Percentiles rank a stretch among this genome's conserved stretches.
These are phyloP conservation scores for Selenia dentaria DNA, from an alignment of 2,888 invertebrate species.

Conservation along the genomic window DNA sequence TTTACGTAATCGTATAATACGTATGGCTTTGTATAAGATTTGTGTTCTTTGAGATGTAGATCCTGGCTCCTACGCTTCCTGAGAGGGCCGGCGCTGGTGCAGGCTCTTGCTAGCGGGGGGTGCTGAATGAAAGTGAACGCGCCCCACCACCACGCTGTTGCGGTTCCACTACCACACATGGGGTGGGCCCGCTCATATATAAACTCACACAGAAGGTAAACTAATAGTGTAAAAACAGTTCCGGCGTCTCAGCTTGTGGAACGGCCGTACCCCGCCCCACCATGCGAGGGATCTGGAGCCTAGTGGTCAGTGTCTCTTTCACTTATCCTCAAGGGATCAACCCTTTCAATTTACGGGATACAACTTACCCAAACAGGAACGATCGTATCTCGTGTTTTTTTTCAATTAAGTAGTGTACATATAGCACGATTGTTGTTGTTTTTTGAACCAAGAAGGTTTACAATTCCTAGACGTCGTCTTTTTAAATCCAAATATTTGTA, in stretches of 20 bases:
- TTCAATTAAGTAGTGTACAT: too few relatives aligned
- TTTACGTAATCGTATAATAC: constrained; percentile 6
- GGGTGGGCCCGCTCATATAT: constrained; percentile 70
- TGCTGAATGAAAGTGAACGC: constrained; percentile 63
- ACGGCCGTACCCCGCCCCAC: constrained; percentile 71
- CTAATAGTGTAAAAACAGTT: constrained; percentile 72
- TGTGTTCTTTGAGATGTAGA: background rate
- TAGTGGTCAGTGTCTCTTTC: constrained; percentile 80
- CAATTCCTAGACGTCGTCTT: too few relatives aligned
- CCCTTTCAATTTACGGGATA: background rate
- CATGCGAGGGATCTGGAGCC: constrained; percentile 86
- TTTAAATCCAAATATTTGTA: too few relatives aligned
- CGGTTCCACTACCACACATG: constrained; percentile 28
- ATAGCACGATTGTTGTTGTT: too few relatives aligned
- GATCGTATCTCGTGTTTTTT: too few relatives aligned
- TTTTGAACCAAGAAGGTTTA: too few relatives aligned
- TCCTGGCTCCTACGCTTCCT: constrained; percentile 44
- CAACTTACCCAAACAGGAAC: too few relatives aligned
- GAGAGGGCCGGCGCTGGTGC: constrained; percentile 10
- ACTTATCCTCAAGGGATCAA: background rate
- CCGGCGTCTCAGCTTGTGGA: constrained; percentile 66
- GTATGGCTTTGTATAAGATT: background rate
- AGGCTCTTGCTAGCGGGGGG: constrained; percentile 34
- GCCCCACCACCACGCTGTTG: constrained; percentile 52
- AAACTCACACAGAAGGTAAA: constrained; percentile 57